A percentile compares a stretch with the other conserved stretches of the same genome.
Conservation (phyloP, 2,888 invertebrate genomes). For the Philaethria dido region DNA sequence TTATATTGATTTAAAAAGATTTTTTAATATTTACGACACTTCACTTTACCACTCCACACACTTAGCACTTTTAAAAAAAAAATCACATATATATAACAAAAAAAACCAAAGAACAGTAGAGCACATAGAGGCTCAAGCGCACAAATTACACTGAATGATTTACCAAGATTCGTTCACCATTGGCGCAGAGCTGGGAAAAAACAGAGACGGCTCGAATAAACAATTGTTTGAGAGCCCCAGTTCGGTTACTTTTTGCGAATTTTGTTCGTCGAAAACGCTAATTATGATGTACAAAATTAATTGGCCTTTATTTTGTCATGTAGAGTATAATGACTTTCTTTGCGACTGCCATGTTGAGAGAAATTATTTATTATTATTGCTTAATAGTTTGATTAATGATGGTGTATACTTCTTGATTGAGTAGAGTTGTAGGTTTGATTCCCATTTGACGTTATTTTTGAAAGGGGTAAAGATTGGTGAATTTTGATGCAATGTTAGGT, state of each 20-base stretch:
- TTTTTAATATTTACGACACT: not conserved
- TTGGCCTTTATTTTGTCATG: slow-evolving; percentile 25
- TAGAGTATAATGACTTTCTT: slow-evolving; percentile 26
- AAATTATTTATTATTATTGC: not conserved
- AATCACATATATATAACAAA: not conserved
- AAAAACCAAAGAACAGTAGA: slow-evolving; percentile 52
- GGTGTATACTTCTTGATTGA: too few relatives aligned
- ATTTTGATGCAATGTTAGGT: too few relatives aligned
- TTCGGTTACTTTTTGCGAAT: slow-evolving; percentile 36
- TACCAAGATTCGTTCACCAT: slow-evolving; percentile 69
- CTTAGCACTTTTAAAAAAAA: not conserved
- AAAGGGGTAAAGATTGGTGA: too few relatives aligned
- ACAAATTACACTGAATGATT: slow-evolving; percentile 73
- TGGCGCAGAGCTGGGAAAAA: slow-evolving; percentile 61
- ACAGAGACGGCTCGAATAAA: slow-evolving; percentile 60
- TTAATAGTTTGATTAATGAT: not conserved
- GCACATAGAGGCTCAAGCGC: slow-evolving; percentile 73
- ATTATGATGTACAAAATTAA: slow-evolving; percentile 41
- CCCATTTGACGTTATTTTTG: too few relatives aligned
- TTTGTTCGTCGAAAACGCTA: slow-evolving; percentile 39
- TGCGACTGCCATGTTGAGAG: not conserved
- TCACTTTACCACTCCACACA: not conserved
- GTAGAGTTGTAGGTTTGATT: too few relatives aligned
- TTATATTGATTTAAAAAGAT: too few relatives aligned
- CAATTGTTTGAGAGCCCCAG: slow-evolving; percentile 39